Evolutionary conservation across 2,113 vertebrate genomes (phyloP), one percentile per base, ranked within the genome.

Genomic region (Equus quagga): DNA sequence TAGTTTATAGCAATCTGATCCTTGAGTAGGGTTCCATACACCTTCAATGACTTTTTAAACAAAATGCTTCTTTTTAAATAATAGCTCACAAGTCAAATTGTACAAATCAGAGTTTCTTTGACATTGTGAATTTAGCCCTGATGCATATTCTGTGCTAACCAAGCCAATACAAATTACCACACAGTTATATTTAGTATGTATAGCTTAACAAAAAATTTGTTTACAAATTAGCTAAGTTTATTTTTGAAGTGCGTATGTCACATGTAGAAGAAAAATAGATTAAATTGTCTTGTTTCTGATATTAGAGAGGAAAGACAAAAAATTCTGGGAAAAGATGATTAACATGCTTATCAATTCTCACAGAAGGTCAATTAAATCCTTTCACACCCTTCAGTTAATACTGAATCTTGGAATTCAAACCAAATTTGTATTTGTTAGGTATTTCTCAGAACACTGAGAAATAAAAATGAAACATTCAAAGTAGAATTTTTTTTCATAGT

Each of bases 221-320:
- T 86, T 95, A 78, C 24, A 96, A 51, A 70, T 97, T 96, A 96
- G 69, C 44, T 96, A 94, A 46, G 41, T 82, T 12, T 94, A 60
- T 46, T 60, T 98, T 96, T 82, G 79, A 90, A 76, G 91, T 84
- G 64, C 13, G 26, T 69, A 13, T 64, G 23, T 54, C 19, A 64
- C 41, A 41, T 79, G 8, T 76, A 70, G 31, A 93, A 82, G 75
- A 56, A 92, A 75, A 90, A 21, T 62, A 88, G 15, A 44, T 62
- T 86, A 89, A 56, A 26, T 78, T 60, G 46, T 80, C 41, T 44
- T 82, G 60, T 62, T 94, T 88, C 41, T 73, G 21, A 64, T 94
- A 69, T 96, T 80, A 83, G 73, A 81, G 46, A 46, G 28, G 11
- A 87, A 97, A 92, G 41, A 54, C 12, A 67, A 86, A 89, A 84